Evolutionary conservation across 1,140 invertebrate species (phyloP).

Genomic region (Apocrypta bakeri): DNA sequence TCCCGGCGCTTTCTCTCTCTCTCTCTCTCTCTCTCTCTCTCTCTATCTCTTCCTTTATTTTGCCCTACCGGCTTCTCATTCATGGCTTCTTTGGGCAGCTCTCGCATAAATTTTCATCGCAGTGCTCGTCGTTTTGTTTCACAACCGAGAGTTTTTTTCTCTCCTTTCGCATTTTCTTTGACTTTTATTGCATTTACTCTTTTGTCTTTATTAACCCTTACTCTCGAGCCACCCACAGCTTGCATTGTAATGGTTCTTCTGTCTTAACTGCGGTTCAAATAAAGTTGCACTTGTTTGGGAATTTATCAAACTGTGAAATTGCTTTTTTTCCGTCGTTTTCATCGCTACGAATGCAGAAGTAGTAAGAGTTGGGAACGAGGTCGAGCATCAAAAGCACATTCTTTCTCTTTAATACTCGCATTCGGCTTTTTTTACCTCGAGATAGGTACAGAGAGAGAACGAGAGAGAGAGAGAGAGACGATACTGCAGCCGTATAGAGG

Average conservation of each 20-base stretch:
- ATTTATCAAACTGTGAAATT: not conserved
- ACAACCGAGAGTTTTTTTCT: not conserved
- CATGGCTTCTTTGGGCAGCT: slow-evolving; percentile 29
- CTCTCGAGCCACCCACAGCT: no score
- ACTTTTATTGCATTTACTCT: slow-evolving; percentile 28
- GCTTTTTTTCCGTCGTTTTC: not conserved
- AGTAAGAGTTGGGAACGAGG: no score
- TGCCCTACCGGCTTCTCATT: slow-evolving; percentile 24
- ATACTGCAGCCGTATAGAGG: not conserved
- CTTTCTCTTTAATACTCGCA: not conserved
- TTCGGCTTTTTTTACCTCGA: not conserved
- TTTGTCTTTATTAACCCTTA: slow-evolving; percentile 30
- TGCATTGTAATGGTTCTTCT: slow-evolving; percentile 8
- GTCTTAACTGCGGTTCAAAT: not conserved
- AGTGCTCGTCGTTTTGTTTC: slow-evolving; percentile 16
- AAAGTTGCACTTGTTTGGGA: not conserved
- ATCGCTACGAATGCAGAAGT: not conserved
- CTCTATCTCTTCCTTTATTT: slow-evolving; percentile 10
- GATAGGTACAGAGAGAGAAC: not conserved
- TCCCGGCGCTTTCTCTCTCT: not conserved
- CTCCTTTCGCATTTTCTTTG: slow-evolving; percentile 13
- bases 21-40: not conserved
- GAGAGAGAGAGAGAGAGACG: not conserved
- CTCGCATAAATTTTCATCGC: slow-evolving; percentile 40
- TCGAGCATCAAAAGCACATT: not conserved